phyloP scores from a whole-genome alignment of 2,113 vertebrate genomes.

The Onychorhynchus coronatus region DNA sequence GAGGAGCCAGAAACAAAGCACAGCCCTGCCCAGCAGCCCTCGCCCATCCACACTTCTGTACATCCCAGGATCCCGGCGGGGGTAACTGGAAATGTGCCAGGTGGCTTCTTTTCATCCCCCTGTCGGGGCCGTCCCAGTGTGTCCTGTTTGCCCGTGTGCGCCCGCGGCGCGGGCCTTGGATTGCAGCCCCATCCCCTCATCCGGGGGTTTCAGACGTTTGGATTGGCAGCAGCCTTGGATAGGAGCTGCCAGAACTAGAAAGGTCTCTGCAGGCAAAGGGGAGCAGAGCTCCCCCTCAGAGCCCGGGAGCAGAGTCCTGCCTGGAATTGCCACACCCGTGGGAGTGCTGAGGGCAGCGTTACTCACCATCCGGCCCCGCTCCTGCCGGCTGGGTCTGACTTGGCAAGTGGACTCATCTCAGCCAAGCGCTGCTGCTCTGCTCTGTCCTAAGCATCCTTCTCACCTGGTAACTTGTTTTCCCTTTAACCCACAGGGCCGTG shows the following conservation, averaged over 20 bases:
- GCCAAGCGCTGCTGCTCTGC: neutral
- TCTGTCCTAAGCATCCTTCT: neutral
- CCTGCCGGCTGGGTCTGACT: neutral
- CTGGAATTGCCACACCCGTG: accelerated
- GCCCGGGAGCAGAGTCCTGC: neutral
- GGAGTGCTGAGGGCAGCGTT: accelerated
- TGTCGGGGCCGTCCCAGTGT: neutral
- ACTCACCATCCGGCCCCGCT: neutral
- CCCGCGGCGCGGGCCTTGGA: neutral
- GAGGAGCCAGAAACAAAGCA: neutral
- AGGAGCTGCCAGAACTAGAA: neutral
- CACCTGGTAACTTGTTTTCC: neutral
- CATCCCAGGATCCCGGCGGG: neutral
- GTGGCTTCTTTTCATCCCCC: neutral
- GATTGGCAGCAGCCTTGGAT: neutral
- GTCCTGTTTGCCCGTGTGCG: neutral
- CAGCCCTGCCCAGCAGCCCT: neutral
- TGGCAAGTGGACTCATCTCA: neutral
- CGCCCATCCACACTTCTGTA: accelerated
- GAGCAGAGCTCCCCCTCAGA: neutral
- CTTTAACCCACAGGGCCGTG: neutral
- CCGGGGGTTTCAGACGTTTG: neutral
- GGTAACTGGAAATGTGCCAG: neutral
- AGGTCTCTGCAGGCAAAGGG: neutral
- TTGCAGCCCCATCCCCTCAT: slow-evolving; percentile 15